phyloP scores from a whole-genome alignment of 2,113 vertebrate species.

The Stercorarius parasiticus region DNA sequence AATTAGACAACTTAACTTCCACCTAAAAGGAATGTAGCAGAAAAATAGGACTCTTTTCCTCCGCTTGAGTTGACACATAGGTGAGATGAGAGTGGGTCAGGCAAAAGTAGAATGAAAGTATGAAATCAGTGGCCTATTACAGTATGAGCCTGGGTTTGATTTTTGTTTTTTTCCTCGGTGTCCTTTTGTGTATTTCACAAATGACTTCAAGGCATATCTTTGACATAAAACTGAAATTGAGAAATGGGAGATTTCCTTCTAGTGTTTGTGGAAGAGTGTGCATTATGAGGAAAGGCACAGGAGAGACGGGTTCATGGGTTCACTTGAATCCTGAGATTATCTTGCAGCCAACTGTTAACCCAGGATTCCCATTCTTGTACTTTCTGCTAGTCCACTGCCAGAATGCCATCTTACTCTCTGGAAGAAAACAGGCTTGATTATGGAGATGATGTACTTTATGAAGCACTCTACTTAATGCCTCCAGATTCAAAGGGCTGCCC shows the following conservation, averaged over 20 bases:
- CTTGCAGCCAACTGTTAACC: neutral
- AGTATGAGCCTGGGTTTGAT: neutral
- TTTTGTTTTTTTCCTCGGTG: neutral
- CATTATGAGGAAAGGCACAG: neutral
- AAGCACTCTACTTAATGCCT: neutral
- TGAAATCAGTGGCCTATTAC: neutral
- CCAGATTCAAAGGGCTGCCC: neutral
- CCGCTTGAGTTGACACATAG: neutral
- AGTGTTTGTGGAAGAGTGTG: neutral
- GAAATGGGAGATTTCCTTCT: neutral
- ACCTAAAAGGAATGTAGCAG: neutral
- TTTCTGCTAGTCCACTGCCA: neutral
- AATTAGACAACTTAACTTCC: constrained; percentile 25
- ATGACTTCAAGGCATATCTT: neutral
- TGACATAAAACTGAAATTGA: neutral
- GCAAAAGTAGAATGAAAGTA: neutral
- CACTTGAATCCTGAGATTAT: neutral
- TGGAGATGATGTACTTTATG: neutral
- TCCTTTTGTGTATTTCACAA: neutral
- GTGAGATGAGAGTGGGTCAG: neutral
- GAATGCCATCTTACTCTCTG: neutral
- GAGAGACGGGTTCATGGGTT: neutral
- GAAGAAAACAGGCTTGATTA: neutral
- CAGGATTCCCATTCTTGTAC: neutral
- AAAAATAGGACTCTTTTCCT: neutral